phyloP scores from a whole-genome alignment of 23 tunicate species.

The Aplidium turbinatum region DNA sequence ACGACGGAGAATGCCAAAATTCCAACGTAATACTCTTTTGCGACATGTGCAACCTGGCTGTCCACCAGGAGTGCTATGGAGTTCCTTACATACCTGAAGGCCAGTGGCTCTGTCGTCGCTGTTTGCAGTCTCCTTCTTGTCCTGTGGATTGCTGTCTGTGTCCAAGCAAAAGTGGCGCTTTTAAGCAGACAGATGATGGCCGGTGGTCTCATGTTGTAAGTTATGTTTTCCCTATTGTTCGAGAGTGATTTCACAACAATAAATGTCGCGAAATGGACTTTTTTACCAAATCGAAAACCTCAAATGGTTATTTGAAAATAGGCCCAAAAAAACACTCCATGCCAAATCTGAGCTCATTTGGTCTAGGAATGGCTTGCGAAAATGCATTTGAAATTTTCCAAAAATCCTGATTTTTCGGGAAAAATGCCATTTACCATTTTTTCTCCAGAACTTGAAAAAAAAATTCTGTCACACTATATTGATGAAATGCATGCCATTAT shows the following conservation, averaged over 20 bases:
- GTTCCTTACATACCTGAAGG: conserved; percentile 99
- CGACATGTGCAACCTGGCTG: conserved; percentile 98
- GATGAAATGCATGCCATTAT: too few relatives aligned
- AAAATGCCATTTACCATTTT: too few relatives aligned
- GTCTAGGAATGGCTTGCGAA: too few relatives aligned
- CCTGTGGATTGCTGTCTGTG: conserved; percentile 94
- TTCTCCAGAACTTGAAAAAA: too few relatives aligned
- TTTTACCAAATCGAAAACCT: too few relatives aligned
- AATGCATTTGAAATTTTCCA: too few relatives aligned
- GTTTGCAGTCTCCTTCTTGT: conserved; percentile 91
- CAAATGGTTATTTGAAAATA: too few relatives aligned
- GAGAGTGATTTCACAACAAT: background rate
- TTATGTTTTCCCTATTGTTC: background rate
- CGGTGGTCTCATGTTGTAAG: conserved; percentile 89
- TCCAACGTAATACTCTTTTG: conserved; percentile 93
- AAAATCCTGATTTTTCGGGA: too few relatives aligned
- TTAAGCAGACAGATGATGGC: conserved; percentile 94
- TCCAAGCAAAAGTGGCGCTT: conserved; percentile 89
- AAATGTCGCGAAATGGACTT: background rate
- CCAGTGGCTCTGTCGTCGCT: conserved; percentile 93
- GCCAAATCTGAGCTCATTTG: too few relatives aligned
- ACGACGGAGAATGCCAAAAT: conserved; percentile 99
- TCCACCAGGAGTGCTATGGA: conserved; percentile 99
- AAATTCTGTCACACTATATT: too few relatives aligned
- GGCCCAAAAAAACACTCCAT: too few relatives aligned